Percentiles rank a stretch among this genome's conserved stretches.
Conservation (phyloP, 2,797 vertebrate genomes). For the Parambassis ranga region DNA sequence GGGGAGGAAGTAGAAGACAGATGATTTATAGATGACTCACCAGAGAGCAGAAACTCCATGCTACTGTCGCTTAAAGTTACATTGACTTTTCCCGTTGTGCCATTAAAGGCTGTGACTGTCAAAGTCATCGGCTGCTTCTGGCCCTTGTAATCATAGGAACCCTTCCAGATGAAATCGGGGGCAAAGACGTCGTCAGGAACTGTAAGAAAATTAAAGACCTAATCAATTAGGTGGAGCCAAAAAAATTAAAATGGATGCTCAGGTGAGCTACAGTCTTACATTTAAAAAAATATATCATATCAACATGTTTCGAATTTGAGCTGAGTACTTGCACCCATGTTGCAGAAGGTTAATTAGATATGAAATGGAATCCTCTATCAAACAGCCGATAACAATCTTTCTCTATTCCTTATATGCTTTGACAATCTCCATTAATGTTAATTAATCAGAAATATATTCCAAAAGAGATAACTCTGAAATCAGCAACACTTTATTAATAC, state of each 20-base stretch:
- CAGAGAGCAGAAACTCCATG: constrained; percentile 91
- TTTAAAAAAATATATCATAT: constrained; percentile 4
- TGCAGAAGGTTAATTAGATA: constrained; percentile 30
- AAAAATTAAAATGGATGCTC: neutral
- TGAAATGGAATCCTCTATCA: constrained; percentile 19
- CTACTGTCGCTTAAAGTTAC: constrained; percentile 90
- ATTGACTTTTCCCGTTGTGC: constrained; percentile 91
- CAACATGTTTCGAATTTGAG: neutral
- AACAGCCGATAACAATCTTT: constrained; percentile 30
- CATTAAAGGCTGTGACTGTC: constrained; percentile 91
- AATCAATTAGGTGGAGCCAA: neutral
- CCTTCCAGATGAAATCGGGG: constrained; percentile 96
- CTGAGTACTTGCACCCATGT: neutral
- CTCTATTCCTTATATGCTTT: constrained; percentile 29
- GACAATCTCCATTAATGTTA: constrained; percentile 34
- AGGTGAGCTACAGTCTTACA: neutral
- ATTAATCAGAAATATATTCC: constrained; percentile 31
- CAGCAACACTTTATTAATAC: constrained; percentile 7
- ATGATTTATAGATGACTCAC: constrained; percentile 80
- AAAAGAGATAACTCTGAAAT: constrained; percentile 24
- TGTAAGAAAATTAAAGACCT: constrained; percentile 65
- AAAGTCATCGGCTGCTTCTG: constrained; percentile 94
- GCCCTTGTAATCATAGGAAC: constrained; percentile 93
- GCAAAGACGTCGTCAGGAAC: constrained; percentile 96
- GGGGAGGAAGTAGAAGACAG: constrained; percentile 39